Percentiles rank a stretch among this genome's conserved stretches.
Conservation (phyloP, 2,888 invertebrate genomes). For the Apodemia mormo region DNA sequence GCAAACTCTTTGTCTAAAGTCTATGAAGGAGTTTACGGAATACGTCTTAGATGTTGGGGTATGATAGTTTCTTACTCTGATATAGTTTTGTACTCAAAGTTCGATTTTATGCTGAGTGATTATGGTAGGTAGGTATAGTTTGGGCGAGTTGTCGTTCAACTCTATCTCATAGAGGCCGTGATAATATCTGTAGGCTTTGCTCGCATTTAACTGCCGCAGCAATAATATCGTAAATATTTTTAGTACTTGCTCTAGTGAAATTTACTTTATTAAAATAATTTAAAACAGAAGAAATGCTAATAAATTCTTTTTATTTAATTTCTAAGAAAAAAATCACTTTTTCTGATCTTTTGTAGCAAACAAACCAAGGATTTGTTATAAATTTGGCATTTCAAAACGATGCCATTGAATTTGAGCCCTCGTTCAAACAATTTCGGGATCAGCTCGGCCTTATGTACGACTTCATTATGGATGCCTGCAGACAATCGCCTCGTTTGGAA, state of each 20-base stretch:
- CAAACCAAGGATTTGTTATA: constrained; percentile 86
- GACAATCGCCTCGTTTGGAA: constrained; percentile 89
- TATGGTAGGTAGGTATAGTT: too few species aligned
- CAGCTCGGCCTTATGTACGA: constrained; percentile 87
- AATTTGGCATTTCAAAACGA: constrained; percentile 82
- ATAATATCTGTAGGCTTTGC: too few species aligned
- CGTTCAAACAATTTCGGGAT: constrained; percentile 87
- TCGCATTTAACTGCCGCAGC: too few species aligned
- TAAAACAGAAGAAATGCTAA: too few species aligned
- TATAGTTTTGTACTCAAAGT: too few species aligned
- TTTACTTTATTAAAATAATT: too few species aligned
- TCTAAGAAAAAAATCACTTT: not conserved
- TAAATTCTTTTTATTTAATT: too few species aligned
- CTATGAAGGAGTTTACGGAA: constrained; percentile 88
- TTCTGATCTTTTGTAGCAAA: constrained; percentile 70
- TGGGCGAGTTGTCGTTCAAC: too few species aligned
- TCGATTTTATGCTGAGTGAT: too few species aligned
- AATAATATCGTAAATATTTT: too few species aligned
- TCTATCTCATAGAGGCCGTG: too few species aligned
- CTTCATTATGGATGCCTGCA: constrained; percentile 87
- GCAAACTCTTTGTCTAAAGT: constrained; percentile 90
- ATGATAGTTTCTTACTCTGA: constrained; percentile 43
- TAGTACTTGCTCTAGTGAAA: too few species aligned
- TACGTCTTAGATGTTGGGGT: constrained; percentile 90
- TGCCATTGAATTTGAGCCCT: constrained; percentile 86